Percentiles rank a stretch among this genome's conserved stretches.
These are phyloP conservation scores for Daptonema setosum DNA, from an alignment of 2,888 invertebrate genomes.

Conservation along the genomic window DNA sequence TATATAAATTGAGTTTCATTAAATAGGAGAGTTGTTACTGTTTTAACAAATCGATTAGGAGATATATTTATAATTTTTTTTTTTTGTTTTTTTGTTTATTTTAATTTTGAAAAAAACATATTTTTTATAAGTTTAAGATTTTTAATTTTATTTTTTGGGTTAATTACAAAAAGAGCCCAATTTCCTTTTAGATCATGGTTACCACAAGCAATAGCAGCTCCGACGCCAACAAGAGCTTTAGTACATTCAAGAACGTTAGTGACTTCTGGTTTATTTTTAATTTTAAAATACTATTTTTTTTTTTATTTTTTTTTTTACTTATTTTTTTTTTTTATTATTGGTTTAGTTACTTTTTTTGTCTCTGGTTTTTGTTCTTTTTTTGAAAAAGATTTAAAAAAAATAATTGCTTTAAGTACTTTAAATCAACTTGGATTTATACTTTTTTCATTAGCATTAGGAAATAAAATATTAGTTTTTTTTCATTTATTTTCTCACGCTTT, in stretches of 20 bases:
- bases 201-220: slow-evolving; percentile 52
- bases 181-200: slow-evolving; percentile 56
- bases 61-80: slow-evolving; percentile 41
- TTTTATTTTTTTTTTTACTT: slow-evolving; percentile 51
- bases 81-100: slow-evolving; percentile 21
- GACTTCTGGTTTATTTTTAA: slow-evolving; percentile 42
- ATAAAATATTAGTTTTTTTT: slow-evolving; percentile 42
- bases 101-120: slow-evolving; percentile 14
- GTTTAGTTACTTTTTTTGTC: slow-evolving; percentile 34
- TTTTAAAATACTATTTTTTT: slow-evolving; percentile 16
- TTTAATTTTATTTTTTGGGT: slow-evolving; percentile 33
- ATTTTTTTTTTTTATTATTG: slow-evolving; percentile 31
- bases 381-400: slow-evolving; percentile 46
- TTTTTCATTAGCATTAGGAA: slow-evolving; percentile 40
- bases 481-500: slow-evolving; percentile 29
- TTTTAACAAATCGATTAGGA: slow-evolving; percentile 49
- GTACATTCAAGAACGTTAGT: slow-evolving; percentile 58
- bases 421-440: slow-evolving; percentile 54
- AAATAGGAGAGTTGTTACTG: slow-evolving; percentile 39
- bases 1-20: slow-evolving; percentile 9
- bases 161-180: slow-evolving; percentile 55
- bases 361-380: slow-evolving; percentile 28
- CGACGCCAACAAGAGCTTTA: slow-evolving; percentile 52
- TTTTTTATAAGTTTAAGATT: slow-evolving; percentile 34
- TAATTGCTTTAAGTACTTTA: slow-evolving; percentile 51